Evolutionary conservation across 2,888 invertebrate genomes (phyloP).

Genomic region (Ypsolopha scabrella): DNA sequence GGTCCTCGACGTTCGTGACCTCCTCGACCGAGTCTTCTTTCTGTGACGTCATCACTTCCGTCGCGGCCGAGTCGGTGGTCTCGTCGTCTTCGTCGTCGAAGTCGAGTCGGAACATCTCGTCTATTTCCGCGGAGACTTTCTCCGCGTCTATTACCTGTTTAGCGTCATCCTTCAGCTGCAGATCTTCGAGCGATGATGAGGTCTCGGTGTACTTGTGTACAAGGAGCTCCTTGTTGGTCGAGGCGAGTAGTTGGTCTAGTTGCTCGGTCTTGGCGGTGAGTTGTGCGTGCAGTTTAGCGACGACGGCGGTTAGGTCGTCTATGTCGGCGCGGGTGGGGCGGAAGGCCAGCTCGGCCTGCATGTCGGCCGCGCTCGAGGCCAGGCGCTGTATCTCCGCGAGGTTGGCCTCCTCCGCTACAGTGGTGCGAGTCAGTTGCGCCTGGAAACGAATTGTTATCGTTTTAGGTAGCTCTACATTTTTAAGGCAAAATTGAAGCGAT

Average conservation of each 20-base stretch:
- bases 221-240: conserved; percentile 18
- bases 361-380: conserved; percentile 53
- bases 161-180: conserved; percentile 12
- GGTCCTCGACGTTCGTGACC: conserved; percentile 1
- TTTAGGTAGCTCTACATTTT: no score
- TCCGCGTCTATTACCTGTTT: conserved; percentile 30
- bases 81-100: conserved; percentile 50
- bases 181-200: conserved; percentile 24
- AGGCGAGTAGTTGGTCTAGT: conserved; percentile 20
- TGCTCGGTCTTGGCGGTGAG: conserved; percentile 26
- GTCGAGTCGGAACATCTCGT: conserved; percentile 60
- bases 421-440: conserved; percentile 50
- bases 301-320: conserved; percentile 64
- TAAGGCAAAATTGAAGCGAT: no score
- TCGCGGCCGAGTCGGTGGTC: conserved; percentile 47
- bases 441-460: conserved; percentile 11
- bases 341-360: conserved; percentile 70
- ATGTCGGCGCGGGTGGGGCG: conserved; percentile 69
- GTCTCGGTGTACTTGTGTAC: conserved; percentile 18
- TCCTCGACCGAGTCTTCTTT: conserved; percentile 1
- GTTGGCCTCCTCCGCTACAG: conserved; percentile 68
- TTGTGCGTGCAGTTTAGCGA: conserved; percentile 36
- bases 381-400: conserved; percentile 70
- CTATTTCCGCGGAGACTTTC: conserved; percentile 55
- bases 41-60: conserved; percentile 23